phyloP scores from a whole-genome alignment of 1,140 invertebrate genomes.

The Aphidius ervi region DNA sequence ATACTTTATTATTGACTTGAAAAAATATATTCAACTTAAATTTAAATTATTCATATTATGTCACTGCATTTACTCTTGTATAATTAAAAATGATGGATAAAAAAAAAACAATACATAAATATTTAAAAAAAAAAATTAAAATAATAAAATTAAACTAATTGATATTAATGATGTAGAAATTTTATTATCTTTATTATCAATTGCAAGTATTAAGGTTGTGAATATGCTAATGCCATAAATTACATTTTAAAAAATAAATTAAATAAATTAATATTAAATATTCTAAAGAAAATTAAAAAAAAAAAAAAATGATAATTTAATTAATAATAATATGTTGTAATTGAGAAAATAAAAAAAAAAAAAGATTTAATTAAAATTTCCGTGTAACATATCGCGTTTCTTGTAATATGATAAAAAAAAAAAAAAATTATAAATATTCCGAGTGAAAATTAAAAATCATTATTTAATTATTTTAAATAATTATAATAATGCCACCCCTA shows the following conservation, averaged over 20 bases:
- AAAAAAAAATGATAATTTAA: conserved; percentile 10
- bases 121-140: conserved; percentile 21
- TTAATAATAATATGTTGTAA: background rate
- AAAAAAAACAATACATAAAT: conserved; percentile 21
- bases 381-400: background rate
- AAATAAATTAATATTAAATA: conserved; percentile 8
- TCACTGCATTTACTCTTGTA: too few species aligned
- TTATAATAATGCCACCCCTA: too few species aligned
- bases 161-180: conserved; percentile 15
- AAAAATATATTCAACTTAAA: too few species aligned
- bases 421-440: background rate
- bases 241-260: conserved; percentile 9
- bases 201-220: conserved; percentile 49
- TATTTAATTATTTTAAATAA: background rate
- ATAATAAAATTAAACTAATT: background rate
- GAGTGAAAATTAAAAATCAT: background rate
- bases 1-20: too few species aligned
- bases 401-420: background rate
- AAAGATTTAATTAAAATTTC: background rate
- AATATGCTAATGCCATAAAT: conserved; percentile 31
- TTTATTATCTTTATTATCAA: conserved; percentile 37
- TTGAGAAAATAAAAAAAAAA: background rate
- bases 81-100: background rate
- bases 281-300: background rate
- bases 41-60: too few species aligned